These are phyloP conservation scores for Pontoporia blainvillei DNA, from an alignment of 2,113 vertebrate genomes.

Conservation along the genomic window DNA sequence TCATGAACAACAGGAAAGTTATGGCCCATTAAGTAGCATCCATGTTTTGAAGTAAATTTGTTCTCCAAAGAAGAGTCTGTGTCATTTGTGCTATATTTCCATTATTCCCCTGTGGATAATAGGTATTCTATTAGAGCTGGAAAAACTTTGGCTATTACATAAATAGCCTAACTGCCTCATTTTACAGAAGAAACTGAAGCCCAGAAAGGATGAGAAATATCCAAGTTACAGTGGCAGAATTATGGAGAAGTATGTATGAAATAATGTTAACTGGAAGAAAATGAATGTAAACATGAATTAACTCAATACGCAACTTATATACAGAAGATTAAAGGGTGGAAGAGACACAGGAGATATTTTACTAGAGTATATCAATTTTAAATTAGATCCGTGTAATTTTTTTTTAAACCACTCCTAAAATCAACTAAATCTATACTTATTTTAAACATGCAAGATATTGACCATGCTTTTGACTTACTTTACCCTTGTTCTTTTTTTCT, in stretches of 20 bases:
- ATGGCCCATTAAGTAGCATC: conserved; percentile 43
- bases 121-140: neutral
- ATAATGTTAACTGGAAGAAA: neutral
- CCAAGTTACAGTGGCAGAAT: neutral
- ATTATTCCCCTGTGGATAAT: neutral
- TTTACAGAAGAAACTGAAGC: conserved; percentile 11
- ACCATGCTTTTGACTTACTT: neutral
- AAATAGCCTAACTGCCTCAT: neutral
- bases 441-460: neutral
- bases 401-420: neutral
- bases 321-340: neutral
- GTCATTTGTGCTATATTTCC: neutral
- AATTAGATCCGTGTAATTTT: neutral
- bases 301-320: neutral
- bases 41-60: conserved; percentile 34
- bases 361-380: neutral
- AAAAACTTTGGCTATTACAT: neutral
- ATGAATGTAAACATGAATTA: neutral
- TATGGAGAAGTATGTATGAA: neutral
- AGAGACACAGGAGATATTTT: neutral
- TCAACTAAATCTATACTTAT: neutral
- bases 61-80: conserved; percentile 23
- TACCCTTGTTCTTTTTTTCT: neutral
- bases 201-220: neutral
- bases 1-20: conserved; percentile 61